These are phyloP conservation scores for Meloe dianella DNA, from an alignment of 2,888 invertebrate genomes.

Conservation along the genomic window DNA sequence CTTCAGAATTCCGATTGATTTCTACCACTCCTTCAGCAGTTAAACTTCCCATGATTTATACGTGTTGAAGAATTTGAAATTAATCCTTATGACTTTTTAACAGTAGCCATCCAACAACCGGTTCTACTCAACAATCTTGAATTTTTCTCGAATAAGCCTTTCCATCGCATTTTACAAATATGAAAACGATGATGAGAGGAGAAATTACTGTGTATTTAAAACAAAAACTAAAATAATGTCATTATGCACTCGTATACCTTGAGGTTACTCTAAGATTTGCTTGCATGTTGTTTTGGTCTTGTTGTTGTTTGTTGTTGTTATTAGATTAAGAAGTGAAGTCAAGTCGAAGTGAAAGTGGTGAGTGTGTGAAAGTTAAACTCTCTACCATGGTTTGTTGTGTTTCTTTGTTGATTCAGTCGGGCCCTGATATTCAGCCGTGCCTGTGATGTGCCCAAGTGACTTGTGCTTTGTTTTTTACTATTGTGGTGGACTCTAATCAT, in stretches of 20 bases:
- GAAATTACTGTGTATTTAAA: too few species aligned
- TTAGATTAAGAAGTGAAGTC: slow-evolving; percentile 33
- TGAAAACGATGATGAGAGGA: too few species aligned
- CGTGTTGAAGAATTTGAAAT: not conserved
- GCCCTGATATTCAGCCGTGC: slow-evolving; percentile 55
- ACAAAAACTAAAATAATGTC: not conserved
- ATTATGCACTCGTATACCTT: not conserved
- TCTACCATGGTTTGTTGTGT: slow-evolving; percentile 49
- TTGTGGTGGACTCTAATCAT: slow-evolving; percentile 20
- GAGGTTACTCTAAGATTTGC: not conserved
- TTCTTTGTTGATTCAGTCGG: slow-evolving; percentile 54
- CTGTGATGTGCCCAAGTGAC: slow-evolving; percentile 53
- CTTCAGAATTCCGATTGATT: too few species aligned
- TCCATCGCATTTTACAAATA: too few species aligned
- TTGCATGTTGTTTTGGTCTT: not conserved
- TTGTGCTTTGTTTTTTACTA: slow-evolving; percentile 45
- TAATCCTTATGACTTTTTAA: not conserved
- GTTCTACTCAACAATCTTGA: not conserved
- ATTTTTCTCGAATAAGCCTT: not conserved
- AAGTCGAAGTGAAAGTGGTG: slow-evolving; percentile 58
- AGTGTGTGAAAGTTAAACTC: slow-evolving; percentile 59
- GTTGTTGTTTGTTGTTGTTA: slow-evolving; percentile 17
- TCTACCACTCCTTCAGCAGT: not conserved
- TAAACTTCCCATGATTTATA: not conserved
- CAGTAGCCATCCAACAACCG: not conserved